A percentile compares a stretch with the other conserved stretches of the same genome.
These are phyloP conservation scores for Drusus annulatus DNA, from an alignment of 1,140 invertebrate species.

Conservation along the genomic window DNA sequence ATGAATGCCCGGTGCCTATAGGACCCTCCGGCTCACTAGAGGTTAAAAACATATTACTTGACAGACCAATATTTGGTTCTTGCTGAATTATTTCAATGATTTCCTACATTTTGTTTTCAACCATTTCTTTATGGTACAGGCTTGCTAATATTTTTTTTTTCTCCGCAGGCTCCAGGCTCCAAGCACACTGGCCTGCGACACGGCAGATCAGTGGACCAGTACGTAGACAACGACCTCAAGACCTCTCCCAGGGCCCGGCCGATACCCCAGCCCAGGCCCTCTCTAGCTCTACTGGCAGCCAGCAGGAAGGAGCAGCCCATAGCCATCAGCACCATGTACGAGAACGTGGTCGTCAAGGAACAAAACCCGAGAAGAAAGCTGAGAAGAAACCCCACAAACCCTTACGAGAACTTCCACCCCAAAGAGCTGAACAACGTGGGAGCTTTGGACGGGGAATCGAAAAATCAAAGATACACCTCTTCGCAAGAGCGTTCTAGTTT, in stretches of 20 bases:
- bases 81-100: too few relatives aligned
- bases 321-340: constrained; percentile 81
- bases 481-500: constrained; percentile 75
- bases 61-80: too few relatives aligned
- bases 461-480: constrained; percentile 64
- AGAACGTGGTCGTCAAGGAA: constrained; percentile 80
- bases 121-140: too few relatives aligned
- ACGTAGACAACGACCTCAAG: constrained; percentile 77
- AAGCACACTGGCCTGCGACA: constrained; percentile 74
- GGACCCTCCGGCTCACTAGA: too few relatives aligned
- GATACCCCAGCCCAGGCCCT: constrained; percentile 66
- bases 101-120: too few relatives aligned
- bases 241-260: constrained; percentile 66
- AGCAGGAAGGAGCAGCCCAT: constrained; percentile 75
- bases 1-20: too few relatives aligned
- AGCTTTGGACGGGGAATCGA: constrained; percentile 62
- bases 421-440: constrained; percentile 74
- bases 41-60: too few relatives aligned
- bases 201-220: constrained; percentile 82
- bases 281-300: constrained; percentile 61
- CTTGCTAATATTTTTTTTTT: constrained; percentile 20
- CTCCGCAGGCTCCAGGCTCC: constrained; percentile 70
- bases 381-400: constrained; percentile 70
- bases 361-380: constrained; percentile 82
- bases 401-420: constrained; percentile 65